phyloP scores from a whole-genome alignment of 2,113 vertebrate species.

The Cheirogaleus medius region DNA sequence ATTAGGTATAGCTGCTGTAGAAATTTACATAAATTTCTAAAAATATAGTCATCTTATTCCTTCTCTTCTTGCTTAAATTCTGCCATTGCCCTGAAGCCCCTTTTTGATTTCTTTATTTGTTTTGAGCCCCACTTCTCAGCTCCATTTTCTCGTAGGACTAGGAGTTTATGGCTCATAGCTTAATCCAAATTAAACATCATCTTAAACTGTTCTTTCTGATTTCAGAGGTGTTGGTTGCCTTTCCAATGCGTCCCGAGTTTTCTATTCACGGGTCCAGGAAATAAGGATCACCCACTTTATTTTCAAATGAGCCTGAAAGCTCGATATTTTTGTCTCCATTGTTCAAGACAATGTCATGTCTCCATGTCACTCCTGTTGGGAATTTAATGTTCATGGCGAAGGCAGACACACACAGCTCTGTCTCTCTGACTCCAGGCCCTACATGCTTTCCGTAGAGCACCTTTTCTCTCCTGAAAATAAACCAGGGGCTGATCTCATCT shows the following conservation, averaged over 20 bases:
- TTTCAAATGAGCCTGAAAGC: background rate
- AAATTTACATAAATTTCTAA: background rate
- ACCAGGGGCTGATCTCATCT: background rate
- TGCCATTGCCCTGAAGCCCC: background rate
- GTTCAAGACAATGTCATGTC: background rate
- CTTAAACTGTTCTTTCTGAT: background rate
- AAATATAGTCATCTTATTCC: background rate
- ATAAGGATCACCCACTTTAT: background rate
- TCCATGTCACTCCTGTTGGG: background rate
- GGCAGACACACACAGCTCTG: fast-evolving
- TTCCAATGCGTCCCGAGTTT: background rate
- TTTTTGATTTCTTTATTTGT: background rate
- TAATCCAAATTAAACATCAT: background rate
- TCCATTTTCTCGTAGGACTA: background rate
- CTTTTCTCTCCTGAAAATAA: background rate
- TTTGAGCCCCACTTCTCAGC: background rate
- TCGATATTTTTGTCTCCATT: background rate
- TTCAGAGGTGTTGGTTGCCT: background rate
- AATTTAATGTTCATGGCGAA: background rate
- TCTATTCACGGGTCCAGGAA: background rate
- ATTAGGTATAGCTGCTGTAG: background rate
- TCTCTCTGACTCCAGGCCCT: background rate
- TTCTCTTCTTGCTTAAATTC: background rate
- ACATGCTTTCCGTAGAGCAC: background rate
- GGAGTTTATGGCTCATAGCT: too few species aligned